Conservation (phyloP, 2,113 vertebrate genomes). For the crab-eating macaque (Macaca fascicularis) region DNA sequence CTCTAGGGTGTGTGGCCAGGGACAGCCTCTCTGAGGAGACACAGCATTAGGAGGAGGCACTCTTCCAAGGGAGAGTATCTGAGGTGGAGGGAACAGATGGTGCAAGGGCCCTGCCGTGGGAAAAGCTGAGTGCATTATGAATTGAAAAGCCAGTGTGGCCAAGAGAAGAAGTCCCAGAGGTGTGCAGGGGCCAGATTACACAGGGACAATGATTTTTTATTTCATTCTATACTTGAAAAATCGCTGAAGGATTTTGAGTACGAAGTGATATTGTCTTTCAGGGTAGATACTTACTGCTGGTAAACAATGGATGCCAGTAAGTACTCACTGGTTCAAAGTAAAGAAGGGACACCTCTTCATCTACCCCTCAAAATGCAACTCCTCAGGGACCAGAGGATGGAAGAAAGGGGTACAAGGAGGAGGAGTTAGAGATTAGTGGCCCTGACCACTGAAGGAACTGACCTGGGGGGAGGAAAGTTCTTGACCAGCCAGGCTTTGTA, state of each 20-base stretch:
- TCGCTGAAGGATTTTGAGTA: neutral
- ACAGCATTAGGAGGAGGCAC: neutral
- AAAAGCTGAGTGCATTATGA: too few relatives aligned
- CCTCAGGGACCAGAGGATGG: neutral
- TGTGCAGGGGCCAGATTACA: neutral
- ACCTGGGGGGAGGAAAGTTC: conserved; percentile 16
- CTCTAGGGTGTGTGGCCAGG: neutral
- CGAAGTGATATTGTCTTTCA: neutral
- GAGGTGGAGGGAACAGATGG: neutral
- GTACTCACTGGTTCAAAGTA: neutral
- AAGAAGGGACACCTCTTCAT: neutral
- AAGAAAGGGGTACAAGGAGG: neutral
- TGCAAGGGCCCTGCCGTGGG: neutral
- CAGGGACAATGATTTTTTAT: neutral
- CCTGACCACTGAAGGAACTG: neutral
- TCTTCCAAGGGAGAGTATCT: neutral
- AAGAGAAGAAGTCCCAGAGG: neutral
- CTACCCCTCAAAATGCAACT: neutral
- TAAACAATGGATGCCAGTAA: conserved; percentile 42
- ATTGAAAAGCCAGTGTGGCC: neutral
- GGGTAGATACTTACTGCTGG: neutral
- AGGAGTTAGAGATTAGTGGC: neutral
- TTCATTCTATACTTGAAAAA: neutral
- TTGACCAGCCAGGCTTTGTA: conserved; percentile 44
- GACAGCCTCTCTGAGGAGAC: neutral